Conservation (phyloP, 2,888 invertebrate genomes). For the Nomada lathburiana region DNA sequence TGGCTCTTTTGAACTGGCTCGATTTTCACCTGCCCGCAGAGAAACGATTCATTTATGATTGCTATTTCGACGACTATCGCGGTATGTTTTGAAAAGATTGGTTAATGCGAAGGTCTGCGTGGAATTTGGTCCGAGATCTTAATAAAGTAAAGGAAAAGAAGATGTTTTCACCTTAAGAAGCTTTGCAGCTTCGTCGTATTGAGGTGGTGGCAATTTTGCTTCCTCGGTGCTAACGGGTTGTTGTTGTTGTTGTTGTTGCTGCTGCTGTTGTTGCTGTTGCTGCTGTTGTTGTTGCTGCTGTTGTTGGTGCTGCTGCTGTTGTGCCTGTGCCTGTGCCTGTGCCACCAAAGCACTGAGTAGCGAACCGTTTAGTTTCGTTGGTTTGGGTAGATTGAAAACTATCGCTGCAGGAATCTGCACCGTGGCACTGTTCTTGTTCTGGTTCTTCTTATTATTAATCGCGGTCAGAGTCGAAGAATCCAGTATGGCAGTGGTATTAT, state of each 20-base stretch:
- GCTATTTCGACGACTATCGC: no score
- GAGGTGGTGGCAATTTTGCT: constrained; percentile 86
- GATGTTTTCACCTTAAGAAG: constrained; percentile 84
- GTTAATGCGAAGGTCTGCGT: no score
- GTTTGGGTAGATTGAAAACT: constrained; percentile 81
- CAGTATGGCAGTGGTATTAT: constrained; percentile 78
- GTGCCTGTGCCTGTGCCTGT: constrained; percentile 82
- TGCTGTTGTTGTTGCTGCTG: constrained; percentile 66
- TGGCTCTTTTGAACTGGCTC: constrained; percentile 83
- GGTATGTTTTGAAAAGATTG: no score
- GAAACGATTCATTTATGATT: neutral
- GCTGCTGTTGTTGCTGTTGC: constrained; percentile 54
- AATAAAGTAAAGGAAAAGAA: neutral
- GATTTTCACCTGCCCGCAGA: constrained; percentile 77
- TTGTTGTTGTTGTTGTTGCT: constrained; percentile 75
- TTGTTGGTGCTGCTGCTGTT: constrained; percentile 73
- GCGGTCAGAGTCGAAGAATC: constrained; percentile 82
- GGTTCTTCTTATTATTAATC: constrained; percentile 83
- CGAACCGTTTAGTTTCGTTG: constrained; percentile 81
- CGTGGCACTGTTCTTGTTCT: constrained; percentile 80
- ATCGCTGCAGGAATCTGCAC: constrained; percentile 82
- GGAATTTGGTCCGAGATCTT: neutral
- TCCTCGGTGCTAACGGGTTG: constrained; percentile 80
- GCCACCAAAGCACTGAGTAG: constrained; percentile 81
- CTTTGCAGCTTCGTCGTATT: constrained; percentile 90